A percentile compares a stretch with the other conserved stretches of the same genome.
phyloP scores from a whole-genome alignment of 2,888 invertebrate genomes.

The Keiferia lycopersicella region DNA sequence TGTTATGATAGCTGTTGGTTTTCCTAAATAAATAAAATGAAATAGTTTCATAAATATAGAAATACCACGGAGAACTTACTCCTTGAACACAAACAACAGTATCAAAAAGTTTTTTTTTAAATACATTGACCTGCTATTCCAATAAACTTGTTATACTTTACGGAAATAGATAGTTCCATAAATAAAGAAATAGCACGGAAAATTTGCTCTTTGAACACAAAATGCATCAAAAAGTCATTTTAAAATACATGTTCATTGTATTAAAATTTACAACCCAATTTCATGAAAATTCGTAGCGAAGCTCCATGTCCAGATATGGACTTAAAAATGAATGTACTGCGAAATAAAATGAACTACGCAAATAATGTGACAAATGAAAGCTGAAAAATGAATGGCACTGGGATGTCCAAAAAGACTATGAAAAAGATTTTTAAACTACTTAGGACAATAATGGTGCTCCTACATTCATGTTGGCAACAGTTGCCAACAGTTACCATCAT shows the following conservation, averaged over 20 bases:
- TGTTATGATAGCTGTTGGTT: too few relatives aligned
- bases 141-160: too few relatives aligned
- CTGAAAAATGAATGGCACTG: constrained; percentile 12
- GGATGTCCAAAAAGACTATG: neutral
- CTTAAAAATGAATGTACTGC: neutral
- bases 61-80: too few relatives aligned
- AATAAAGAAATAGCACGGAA: neutral
- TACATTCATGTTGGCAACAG: too few relatives aligned
- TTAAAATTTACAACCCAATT: constrained; percentile 20
- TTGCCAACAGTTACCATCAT: too few relatives aligned
- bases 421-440: too few relatives aligned
- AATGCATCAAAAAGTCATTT: constrained; percentile 9
- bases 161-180: neutral
- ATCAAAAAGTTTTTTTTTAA: too few relatives aligned
- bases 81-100: too few relatives aligned
- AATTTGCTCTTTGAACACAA: neutral
- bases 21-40: too few relatives aligned
- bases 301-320: neutral
- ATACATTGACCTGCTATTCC: too few relatives aligned
- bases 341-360: neutral
- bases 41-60: too few relatives aligned
- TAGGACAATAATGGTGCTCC: too few relatives aligned
- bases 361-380: neutral
- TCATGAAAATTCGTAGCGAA: constrained; percentile 14
- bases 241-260: constrained; percentile 16